Evolutionary conservation across 2,113 vertebrate genomes (phyloP).

Genomic region (Chaenogobius annularis): DNA sequence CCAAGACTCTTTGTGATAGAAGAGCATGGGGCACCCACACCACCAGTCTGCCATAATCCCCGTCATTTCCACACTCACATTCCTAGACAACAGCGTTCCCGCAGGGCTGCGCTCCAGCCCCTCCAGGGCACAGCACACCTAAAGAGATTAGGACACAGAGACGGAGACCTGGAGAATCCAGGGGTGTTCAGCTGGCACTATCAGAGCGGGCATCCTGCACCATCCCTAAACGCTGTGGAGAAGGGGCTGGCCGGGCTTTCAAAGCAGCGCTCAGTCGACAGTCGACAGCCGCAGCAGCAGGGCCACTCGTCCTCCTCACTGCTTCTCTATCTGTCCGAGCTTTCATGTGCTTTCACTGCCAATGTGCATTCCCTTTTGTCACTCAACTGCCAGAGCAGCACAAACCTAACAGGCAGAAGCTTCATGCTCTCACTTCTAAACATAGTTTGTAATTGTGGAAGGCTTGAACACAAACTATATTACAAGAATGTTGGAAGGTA

Average conservation of each 20-base stretch:
- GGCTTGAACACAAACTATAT: slow-evolving; percentile 47
- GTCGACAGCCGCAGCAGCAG: slow-evolving; percentile 56
- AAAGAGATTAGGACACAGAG: slow-evolving; percentile 83
- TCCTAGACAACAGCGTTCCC: slow-evolving; percentile 83
- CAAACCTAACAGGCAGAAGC: slow-evolving; percentile 60
- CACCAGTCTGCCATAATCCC: slow-evolving; percentile 80
- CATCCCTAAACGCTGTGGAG: slow-evolving; percentile 77
- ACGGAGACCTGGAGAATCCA: slow-evolving; percentile 81
- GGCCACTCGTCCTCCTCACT: slow-evolving; percentile 57
- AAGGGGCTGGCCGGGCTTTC: slow-evolving; percentile 73
- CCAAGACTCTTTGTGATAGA: slow-evolving; percentile 78
- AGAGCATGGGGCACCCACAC: slow-evolving; percentile 78
- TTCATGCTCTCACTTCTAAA: slow-evolving; percentile 68
- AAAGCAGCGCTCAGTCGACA: slow-evolving; percentile 57
- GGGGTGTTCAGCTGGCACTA: slow-evolving; percentile 79
- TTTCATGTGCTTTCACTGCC: slow-evolving; percentile 61
- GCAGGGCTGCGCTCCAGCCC: slow-evolving; percentile 74
- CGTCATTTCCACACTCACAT: slow-evolving; percentile 82
- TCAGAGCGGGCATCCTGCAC: slow-evolving; percentile 78
- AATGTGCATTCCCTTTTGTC: slow-evolving; percentile 58
- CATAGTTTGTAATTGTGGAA: slow-evolving; percentile 61
- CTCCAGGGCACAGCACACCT: slow-evolving; percentile 82
- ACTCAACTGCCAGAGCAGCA: slow-evolving; percentile 45
- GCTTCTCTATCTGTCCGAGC: slow-evolving; percentile 57
- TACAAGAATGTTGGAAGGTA: slow-evolving; percentile 41